Evolutionary conservation across 2,113 vertebrate genomes (phyloP).

Genomic region (Tretioscincus oriximinensis): DNA sequence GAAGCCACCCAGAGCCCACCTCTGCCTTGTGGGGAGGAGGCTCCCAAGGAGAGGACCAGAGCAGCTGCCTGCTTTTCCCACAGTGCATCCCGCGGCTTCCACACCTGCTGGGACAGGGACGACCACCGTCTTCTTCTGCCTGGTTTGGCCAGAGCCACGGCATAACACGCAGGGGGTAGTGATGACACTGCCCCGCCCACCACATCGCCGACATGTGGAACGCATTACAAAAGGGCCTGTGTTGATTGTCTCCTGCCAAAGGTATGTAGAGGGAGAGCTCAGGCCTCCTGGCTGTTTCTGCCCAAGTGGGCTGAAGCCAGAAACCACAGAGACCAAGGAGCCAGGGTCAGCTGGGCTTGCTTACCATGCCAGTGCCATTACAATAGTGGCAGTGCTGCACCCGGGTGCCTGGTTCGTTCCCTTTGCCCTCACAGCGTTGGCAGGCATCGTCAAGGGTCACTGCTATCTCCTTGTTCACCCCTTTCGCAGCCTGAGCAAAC

Average conservation of each 20-base stretch:
- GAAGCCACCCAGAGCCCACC: too few relatives aligned
- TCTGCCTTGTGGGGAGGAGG: neutral
- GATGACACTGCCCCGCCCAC: slow-evolving; percentile 85
- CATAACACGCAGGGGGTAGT: slow-evolving; percentile 82
- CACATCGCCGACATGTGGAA: slow-evolving; percentile 89
- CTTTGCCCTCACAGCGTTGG: slow-evolving; percentile 86
- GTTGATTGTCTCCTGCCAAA: slow-evolving; percentile 88
- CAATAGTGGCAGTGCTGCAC: slow-evolving; percentile 89
- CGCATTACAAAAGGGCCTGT: slow-evolving; percentile 97
- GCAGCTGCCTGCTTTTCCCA: neutral
- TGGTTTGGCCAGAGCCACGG: slow-evolving; percentile 87
- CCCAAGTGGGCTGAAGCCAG: neutral
- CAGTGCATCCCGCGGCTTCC: slow-evolving; percentile 5
- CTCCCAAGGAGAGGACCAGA: neutral
- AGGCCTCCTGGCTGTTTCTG: too few relatives aligned
- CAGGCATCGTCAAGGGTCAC: slow-evolving; percentile 85
- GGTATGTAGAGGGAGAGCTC: neutral
- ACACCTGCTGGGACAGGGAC: slow-evolving; percentile 95
- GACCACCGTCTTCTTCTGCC: slow-evolving; percentile 87
- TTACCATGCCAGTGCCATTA: slow-evolving; percentile 92
- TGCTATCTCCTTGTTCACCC: slow-evolving; percentile 93
- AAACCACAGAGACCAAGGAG: neutral
- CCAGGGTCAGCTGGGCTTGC: slow-evolving; percentile 2
- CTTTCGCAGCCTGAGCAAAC: slow-evolving; percentile 94
- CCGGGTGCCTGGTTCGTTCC: slow-evolving; percentile 90